phyloP scores from a whole-genome alignment of 1,140 invertebrate species.

The Penaeus indicus region DNA sequence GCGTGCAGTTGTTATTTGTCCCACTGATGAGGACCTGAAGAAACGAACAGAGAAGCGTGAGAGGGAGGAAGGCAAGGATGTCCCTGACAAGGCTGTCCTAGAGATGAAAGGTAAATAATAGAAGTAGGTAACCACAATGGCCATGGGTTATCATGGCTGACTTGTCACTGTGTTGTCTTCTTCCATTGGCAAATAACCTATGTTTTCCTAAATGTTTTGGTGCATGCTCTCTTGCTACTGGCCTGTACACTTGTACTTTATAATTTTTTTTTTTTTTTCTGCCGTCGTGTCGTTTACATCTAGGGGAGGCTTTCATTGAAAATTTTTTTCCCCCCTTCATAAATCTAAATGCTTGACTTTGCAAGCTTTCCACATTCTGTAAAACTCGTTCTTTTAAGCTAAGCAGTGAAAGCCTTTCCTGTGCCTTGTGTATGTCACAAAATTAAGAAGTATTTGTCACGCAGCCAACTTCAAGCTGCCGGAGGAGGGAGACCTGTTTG shows the following conservation, averaged over 20 bases:
- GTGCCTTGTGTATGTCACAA: not conserved
- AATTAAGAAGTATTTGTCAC: slow-evolving; percentile 59
- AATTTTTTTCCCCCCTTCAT: not conserved
- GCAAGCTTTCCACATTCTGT: not conserved
- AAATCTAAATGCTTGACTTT: not conserved
- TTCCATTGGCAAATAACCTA: slow-evolving; percentile 51
- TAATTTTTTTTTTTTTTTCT: slow-evolving; percentile 28
- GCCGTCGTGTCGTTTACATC: slow-evolving; percentile 33
- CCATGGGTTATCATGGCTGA: slow-evolving; percentile 33
- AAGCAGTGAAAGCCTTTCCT: slow-evolving; percentile 7
- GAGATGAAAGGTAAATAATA: slow-evolving; percentile 91
- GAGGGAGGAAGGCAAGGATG: slow-evolving; percentile 89
- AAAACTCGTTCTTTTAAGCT: not conserved
- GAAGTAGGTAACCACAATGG: slow-evolving; percentile 47
- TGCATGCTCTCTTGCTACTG: slow-evolving; percentile 38
- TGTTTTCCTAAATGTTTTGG: slow-evolving; percentile 36
- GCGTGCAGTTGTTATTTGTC: slow-evolving; percentile 89
- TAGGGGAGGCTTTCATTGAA: slow-evolving; percentile 49
- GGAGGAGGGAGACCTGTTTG: slow-evolving; percentile 79
- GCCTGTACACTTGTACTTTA: slow-evolving; percentile 42
- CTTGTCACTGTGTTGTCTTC: slow-evolving; percentile 41
- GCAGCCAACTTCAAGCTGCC: slow-evolving; percentile 82
- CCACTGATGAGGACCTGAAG: slow-evolving; percentile 89
- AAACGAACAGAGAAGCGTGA: slow-evolving; percentile 82
- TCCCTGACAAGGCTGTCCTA: slow-evolving; percentile 88